These are phyloP conservation scores for Drepana falcataria DNA, from an alignment of 2,888 invertebrate genomes.

Conservation along the genomic window DNA sequence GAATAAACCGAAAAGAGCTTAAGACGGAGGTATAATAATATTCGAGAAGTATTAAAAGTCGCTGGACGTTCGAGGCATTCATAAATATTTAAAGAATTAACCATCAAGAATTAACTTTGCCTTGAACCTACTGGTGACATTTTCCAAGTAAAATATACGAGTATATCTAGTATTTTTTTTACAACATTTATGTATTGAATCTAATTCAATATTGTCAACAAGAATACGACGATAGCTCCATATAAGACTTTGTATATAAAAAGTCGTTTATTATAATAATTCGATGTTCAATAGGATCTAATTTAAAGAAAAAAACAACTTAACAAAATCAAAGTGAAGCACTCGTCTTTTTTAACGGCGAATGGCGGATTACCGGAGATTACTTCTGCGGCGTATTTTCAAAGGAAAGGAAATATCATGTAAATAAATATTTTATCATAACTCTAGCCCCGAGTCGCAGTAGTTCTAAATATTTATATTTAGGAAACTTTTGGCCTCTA, in stretches of 20 bases:
- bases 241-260: too few relatives aligned
- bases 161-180: too few relatives aligned
- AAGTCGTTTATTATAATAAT: not conserved
- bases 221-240: too few relatives aligned
- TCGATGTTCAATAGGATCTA: conserved; percentile 3
- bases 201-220: too few relatives aligned
- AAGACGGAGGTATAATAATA: conserved; percentile 53
- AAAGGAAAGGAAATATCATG: not conserved
- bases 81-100: conserved; percentile 69
- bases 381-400: not conserved
- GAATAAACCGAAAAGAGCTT: conserved; percentile 38
- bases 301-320: conserved; percentile 5
- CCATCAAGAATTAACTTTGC: conserved; percentile 54
- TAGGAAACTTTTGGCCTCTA: not conserved
- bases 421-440: not conserved
- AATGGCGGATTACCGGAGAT: not conserved
- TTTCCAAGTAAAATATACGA: too few relatives aligned
- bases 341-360: not conserved
- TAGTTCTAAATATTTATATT: not conserved
- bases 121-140: too few relatives aligned
- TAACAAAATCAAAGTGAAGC: not conserved
- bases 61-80: conserved; percentile 49
- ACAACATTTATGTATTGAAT: too few relatives aligned
- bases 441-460: not conserved
- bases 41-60: conserved; percentile 58